Evolutionary conservation across 1,140 invertebrate genomes (phyloP).

Genomic region (Eumaeus atala): DNA sequence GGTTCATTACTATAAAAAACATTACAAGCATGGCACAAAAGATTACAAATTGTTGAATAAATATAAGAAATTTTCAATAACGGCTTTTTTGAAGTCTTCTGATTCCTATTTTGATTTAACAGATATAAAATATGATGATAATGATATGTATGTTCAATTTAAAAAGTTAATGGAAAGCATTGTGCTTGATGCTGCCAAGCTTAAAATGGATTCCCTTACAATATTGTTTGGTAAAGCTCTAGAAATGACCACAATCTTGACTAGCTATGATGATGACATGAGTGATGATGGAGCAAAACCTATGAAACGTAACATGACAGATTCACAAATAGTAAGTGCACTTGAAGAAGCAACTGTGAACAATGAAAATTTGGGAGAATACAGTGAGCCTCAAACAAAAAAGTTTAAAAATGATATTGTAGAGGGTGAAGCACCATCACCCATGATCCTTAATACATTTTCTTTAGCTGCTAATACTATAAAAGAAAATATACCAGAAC

Average conservation of each 20-base stretch:
- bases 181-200: constrained; percentile 30
- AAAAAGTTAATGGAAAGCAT: constrained; percentile 43
- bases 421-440: constrained; percentile 13
- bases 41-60: constrained; percentile 25
- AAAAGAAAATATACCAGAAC: constrained; percentile 16
- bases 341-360: constrained; percentile 21
- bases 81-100: constrained; percentile 25
- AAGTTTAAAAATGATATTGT: constrained; percentile 5
- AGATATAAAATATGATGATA: constrained; percentile 18
- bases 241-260: constrained; percentile 43
- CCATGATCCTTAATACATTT: constrained; percentile 36
- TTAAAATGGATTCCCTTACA: constrained; percentile 30
- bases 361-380: constrained; percentile 7
- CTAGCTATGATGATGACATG: constrained; percentile 27
- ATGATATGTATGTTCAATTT: constrained; percentile 43
- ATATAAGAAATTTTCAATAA: constrained; percentile 36
- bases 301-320: constrained; percentile 18
- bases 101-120: constrained; percentile 19
- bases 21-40: constrained; percentile 28
- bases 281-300: constrained; percentile 17
- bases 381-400: constrained; percentile 3
- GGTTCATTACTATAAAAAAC: constrained; percentile 37
- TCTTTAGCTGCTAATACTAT: constrained; percentile 28
- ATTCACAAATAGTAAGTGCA: constrained; percentile 23
- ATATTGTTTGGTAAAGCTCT: constrained; percentile 38